These are phyloP conservation scores for Conus betulinus DNA, from an alignment of 1,140 invertebrate genomes.

Conservation along the genomic window DNA sequence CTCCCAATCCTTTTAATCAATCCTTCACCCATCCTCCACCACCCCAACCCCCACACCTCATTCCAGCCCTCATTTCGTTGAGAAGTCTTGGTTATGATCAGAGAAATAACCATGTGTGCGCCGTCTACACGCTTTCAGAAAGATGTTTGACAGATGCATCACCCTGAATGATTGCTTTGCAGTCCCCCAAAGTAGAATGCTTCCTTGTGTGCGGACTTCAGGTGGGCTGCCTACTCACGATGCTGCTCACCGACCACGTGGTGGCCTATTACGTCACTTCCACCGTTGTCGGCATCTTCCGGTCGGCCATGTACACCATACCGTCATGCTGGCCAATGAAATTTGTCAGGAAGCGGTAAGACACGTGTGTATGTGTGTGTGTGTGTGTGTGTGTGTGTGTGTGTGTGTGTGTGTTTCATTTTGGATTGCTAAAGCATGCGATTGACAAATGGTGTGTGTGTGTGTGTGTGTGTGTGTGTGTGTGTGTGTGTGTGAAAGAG, in stretches of 20 bases:
- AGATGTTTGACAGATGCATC: too few species aligned
- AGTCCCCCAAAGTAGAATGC: background rate
- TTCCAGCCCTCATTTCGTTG: too few species aligned
- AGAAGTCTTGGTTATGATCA: too few species aligned
- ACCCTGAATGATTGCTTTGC: background rate
- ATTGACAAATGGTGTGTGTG: too few species aligned
- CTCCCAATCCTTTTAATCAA: too few species aligned
- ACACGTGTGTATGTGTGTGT: background rate
- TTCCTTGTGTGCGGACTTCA: background rate
- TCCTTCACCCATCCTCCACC: too few species aligned
- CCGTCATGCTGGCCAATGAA: constrained; percentile 29
- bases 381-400: background rate
- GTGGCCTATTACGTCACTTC: background rate
- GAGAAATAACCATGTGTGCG: too few species aligned
- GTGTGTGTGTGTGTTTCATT: background rate
- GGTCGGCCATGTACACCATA: constrained; percentile 19
- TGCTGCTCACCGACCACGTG: background rate
- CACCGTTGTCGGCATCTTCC: background rate
- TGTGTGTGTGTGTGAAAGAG: too few species aligned
- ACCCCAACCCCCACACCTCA: too few species aligned
- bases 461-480: too few species aligned
- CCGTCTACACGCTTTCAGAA: too few species aligned
- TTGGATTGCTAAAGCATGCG: background rate
- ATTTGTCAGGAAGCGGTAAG: background rate
- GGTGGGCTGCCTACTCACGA: background rate